phyloP scores from a whole-genome alignment of 2,113 vertebrate species.

The Boleophthalmus pectinirostris region DNA sequence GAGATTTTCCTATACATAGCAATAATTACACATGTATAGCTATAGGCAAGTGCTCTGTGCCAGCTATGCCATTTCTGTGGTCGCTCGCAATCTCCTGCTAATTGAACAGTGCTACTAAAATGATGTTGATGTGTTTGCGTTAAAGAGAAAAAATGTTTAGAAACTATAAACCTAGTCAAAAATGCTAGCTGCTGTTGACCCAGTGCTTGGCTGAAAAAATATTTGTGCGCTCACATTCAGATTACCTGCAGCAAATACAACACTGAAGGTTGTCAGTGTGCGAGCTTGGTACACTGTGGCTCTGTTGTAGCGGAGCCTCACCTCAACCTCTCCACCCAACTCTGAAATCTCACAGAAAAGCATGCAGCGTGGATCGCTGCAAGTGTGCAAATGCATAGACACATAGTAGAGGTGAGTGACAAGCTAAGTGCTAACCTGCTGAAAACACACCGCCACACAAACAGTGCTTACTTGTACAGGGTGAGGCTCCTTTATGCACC shows the following conservation, averaged over 20 bases:
- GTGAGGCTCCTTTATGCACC: conserved; percentile 73
- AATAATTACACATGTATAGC: conserved; percentile 32
- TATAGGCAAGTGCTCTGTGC: conserved; percentile 21
- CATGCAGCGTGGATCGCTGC: conserved; percentile 44
- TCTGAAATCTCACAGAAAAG: conserved; percentile 52
- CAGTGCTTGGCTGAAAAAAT: conserved; percentile 74
- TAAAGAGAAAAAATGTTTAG: conserved; percentile 62
- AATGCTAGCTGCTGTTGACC: conserved; percentile 72
- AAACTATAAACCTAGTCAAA: conserved; percentile 71
- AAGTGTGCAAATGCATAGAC: conserved; percentile 36
- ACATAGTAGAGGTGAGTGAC: conserved; percentile 57
- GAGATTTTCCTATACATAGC: conserved; percentile 20
- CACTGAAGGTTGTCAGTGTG: conserved; percentile 70
- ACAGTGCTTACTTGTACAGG: conserved; percentile 72
- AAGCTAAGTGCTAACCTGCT: conserved; percentile 67
- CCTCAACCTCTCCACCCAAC: conserved; percentile 47
- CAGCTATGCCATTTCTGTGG: conserved; percentile 46
- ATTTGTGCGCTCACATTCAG: conserved; percentile 68
- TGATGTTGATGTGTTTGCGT: conserved; percentile 70
- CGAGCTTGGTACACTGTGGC: conserved; percentile 72
- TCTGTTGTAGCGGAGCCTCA: conserved; percentile 73
- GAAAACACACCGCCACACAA: conserved; percentile 74
- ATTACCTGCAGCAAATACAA: conserved; percentile 62
- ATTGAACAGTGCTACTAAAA: conserved; percentile 67
- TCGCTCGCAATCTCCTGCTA: conserved; percentile 46